Conservation (phyloP, 2,888 invertebrate genomes). For the Ceraclea dissimilis region DNA sequence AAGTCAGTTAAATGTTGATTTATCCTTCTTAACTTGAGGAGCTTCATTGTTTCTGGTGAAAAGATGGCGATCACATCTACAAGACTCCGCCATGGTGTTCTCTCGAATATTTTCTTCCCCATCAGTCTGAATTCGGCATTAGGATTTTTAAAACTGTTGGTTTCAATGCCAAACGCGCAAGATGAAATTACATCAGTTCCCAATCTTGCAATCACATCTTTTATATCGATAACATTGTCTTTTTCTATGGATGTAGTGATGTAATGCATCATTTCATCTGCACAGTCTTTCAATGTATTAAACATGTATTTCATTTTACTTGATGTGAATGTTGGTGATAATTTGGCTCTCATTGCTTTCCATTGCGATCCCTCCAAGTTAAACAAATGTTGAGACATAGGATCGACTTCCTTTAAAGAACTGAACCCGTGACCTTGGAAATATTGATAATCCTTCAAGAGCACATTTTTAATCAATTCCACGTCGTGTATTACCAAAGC, state of each 20-base stretch:
- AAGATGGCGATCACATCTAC: constrained; percentile 1
- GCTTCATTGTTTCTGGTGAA: neutral
- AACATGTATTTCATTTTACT: constrained; percentile 14
- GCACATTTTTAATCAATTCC: constrained; percentile 1
- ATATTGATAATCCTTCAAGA: constrained; percentile 5
- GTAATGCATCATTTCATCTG: constrained; percentile 6
- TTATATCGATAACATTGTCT: neutral
- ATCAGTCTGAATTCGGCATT: neutral
- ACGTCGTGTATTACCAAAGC: constrained; percentile 8
- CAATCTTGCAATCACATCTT: constrained; percentile 12
- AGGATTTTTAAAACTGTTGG: constrained; percentile 11
- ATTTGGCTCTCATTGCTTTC: constrained; percentile 8
- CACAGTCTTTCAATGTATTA: constrained; percentile 1
- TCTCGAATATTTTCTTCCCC: constrained; percentile 1
- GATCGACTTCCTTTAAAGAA: constrained; percentile 3
- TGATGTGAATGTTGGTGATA: constrained; percentile 12
- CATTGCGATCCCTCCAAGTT: constrained; percentile 11
- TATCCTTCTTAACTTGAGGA: neutral
- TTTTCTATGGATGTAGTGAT: neutral
- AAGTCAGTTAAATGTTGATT: neutral
- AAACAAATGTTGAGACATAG: constrained; percentile 4
- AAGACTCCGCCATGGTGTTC: neutral
- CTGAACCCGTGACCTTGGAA: constrained; percentile 9
- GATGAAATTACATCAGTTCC: constrained; percentile 19
- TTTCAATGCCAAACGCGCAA: constrained; percentile 19